phyloP scores from a whole-genome alignment of 2,797 vertebrate genomes.

The Decapterus maruadsi region DNA sequence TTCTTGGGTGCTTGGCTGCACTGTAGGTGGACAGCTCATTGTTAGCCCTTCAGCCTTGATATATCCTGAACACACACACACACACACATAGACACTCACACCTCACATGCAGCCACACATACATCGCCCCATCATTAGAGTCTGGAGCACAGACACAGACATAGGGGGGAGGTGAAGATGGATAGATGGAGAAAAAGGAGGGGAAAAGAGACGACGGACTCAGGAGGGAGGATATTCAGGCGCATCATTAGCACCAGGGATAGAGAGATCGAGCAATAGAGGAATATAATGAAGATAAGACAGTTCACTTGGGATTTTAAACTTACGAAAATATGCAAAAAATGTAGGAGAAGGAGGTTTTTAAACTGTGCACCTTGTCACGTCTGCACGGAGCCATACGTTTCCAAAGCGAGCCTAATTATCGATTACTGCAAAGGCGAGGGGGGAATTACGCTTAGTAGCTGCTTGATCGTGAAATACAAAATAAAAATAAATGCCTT shows the following conservation, averaged over 20 bases:
- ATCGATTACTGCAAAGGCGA: conserved; percentile 39
- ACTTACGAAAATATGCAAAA: conserved; percentile 61
- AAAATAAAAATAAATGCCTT: conserved; percentile 18
- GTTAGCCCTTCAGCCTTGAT: conserved; percentile 64
- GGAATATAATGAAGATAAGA: conserved; percentile 57
- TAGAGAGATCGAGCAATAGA: conserved; percentile 58
- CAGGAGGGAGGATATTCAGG: conserved; percentile 54
- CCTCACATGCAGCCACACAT: conserved; percentile 37
- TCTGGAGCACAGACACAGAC: conserved; percentile 53
- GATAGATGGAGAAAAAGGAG: conserved; percentile 46
- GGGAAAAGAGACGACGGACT: conserved; percentile 40
- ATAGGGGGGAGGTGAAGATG: conserved; percentile 39
- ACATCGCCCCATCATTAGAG: conserved; percentile 69
- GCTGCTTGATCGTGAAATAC: conserved; percentile 9
- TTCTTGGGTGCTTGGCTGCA: conserved; percentile 46
- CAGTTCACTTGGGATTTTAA: conserved; percentile 50
- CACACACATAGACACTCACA: conserved; percentile 21
- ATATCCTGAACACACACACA: conserved; percentile 23
- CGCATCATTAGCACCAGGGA: conserved; percentile 64
- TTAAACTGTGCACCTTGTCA: conserved; percentile 33
- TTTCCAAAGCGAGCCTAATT: conserved; percentile 48
- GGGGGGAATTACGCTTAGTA: neutral
- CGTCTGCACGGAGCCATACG: conserved; percentile 18
- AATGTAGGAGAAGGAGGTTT: conserved; percentile 22
- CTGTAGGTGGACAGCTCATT: conserved; percentile 75